phyloP scores from a whole-genome alignment of 2,113 vertebrate genomes.

The Cephalopterus ornatus region DNA sequence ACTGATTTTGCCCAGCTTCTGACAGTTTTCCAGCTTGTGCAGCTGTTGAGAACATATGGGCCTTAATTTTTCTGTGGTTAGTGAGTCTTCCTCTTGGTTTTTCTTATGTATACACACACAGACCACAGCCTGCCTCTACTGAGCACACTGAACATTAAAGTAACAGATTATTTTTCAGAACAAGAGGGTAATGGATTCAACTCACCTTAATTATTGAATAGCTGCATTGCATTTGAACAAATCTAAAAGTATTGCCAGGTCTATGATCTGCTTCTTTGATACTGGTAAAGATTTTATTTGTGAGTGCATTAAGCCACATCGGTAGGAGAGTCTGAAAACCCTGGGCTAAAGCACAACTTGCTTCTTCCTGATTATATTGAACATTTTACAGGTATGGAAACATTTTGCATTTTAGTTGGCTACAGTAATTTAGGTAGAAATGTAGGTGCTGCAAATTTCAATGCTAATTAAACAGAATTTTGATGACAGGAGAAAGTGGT shows the following conservation, averaged over 20 bases:
- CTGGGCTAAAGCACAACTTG: background rate
- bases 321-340: background rate
- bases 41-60: slow-evolving; percentile 12
- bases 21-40: background rate
- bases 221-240: background rate
- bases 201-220: background rate
- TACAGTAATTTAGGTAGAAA: background rate
- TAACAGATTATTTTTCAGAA: slow-evolving; percentile 1
- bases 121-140: background rate
- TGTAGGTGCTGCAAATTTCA: background rate
- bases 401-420: background rate
- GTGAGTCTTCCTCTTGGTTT: background rate
- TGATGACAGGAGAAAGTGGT: background rate
- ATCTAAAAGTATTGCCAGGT: background rate
- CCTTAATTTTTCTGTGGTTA: background rate
- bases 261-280: background rate
- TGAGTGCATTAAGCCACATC: background rate
- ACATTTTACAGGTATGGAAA: background rate
- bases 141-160: background rate
- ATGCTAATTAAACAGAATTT: slow-evolving; percentile 9
- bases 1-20: background rate
- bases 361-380: background rate
- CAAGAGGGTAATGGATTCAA: background rate
- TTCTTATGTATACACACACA: background rate
- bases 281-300: background rate